Percentiles rank a stretch among this genome's conserved stretches.
phyloP scores from a whole-genome alignment of 2,113 vertebrate species.

The Elephantulus edwardii region DNA sequence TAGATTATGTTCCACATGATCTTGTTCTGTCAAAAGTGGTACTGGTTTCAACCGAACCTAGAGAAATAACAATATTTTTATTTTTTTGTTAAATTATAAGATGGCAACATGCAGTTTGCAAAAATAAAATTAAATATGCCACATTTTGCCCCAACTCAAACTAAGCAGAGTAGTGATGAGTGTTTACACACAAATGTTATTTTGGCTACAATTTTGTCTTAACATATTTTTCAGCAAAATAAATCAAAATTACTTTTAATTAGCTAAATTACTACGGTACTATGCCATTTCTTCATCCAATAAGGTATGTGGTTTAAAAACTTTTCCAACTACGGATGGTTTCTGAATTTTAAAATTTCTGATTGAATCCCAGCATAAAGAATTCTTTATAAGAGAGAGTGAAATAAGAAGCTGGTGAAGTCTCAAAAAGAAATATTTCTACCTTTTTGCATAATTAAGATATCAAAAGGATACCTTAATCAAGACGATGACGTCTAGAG shows the following conservation, averaged over 20 bases:
- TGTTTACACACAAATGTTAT: neutral
- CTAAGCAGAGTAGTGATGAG: neutral
- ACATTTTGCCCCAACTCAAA: slow-evolving; percentile 23
- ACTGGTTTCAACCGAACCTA: slow-evolving; percentile 86
- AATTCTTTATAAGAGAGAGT: slow-evolving; percentile 11
- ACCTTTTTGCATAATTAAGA: slow-evolving; percentile 50
- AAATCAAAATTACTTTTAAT: slow-evolving; percentile 1
- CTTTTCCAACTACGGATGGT: neutral
- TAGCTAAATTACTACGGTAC: neutral
- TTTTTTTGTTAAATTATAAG: slow-evolving; percentile 5
- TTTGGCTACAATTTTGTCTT: slow-evolving; percentile 10
- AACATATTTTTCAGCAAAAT: slow-evolving; percentile 49
- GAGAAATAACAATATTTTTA: neutral
- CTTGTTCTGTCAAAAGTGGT: slow-evolving; percentile 77
- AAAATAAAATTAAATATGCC: neutral
- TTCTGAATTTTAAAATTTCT: neutral
- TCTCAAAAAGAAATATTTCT: slow-evolving; percentile 5
- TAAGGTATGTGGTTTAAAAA: neutral
- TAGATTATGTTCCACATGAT: slow-evolving; percentile 83
- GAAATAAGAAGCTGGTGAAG: neutral
- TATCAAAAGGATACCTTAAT: neutral
- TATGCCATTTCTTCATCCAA: neutral
- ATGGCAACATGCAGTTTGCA: neutral
- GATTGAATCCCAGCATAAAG: neutral
- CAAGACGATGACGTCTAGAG: neutral